Evolutionary conservation across 1,140 invertebrate genomes (phyloP), one percentile per base, ranked within the genome.

Genomic region (Cydia pomonella): DNA sequence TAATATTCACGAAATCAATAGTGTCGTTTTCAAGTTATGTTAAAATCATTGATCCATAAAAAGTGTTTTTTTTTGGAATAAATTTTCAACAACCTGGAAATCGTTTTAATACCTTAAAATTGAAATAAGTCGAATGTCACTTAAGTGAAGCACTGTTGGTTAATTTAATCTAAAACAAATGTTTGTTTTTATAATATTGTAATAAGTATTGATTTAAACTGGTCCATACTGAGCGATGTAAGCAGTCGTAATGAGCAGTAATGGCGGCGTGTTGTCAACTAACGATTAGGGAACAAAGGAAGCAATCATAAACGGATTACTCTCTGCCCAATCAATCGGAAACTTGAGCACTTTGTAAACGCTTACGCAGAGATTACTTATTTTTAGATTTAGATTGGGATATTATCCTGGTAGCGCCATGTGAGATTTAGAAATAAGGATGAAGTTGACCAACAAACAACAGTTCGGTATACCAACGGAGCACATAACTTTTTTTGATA

Each of bases 261-360:
- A 59, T 23, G 18, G n/a, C 21, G 18, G 18, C 47, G 10, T 10
- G 53, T 59, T 59, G 53, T 23, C 53, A 59, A 59, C 53, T 59
- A 59, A 23, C 53, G 53, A 59, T 59, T 59, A 23, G n/a, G 27
- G 29, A 69, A 69, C 64, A 69, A 69, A 69, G 64, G 29, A 21
- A 38, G 29, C 64, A 69, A 69, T 69, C 64, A 69, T 38, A 69
- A 38, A 69, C 29, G 18, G 64, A 69, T 69, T 69, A 69, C 41
- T 69, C 29, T 18, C 41, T 69, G 29, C 13, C 12, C 64, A 21
- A 69, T 69, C 64, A 69, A 33, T 38, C 64, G 64, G 63, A 66
- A 66, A 50, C 63, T 66, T 66, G 27, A 7, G 16, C n/a, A 18
- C 47, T 50, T n/a, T n/a, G 47, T 18, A 18, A n/a, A 6, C 10